Percentiles rank a stretch among this genome's conserved stretches.
These are phyloP conservation scores for Rhincodon typus DNA, from an alignment of 2,797 vertebrate species.

Conservation along the genomic window DNA sequence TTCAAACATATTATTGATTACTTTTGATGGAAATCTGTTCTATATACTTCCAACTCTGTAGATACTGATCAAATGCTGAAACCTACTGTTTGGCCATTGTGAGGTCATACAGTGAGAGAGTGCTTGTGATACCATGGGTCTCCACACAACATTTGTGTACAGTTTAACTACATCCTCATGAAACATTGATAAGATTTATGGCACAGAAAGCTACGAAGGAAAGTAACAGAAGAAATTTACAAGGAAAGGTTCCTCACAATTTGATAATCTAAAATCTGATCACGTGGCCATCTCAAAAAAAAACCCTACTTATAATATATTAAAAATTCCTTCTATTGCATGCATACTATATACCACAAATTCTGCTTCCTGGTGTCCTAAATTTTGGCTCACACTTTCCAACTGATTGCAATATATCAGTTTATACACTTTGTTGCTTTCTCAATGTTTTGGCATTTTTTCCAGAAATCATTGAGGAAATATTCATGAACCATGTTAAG, in stretches of 20 bases:
- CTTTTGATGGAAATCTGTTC: background rate
- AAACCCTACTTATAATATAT: background rate
- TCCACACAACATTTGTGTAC: background rate
- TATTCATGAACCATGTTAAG: background rate
- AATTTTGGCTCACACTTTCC: background rate
- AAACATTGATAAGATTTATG: background rate
- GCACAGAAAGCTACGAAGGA: background rate
- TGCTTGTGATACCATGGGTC: background rate
- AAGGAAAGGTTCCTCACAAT: background rate
- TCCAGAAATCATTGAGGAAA: background rate
- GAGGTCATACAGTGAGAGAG: background rate
- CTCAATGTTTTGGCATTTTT: background rate
- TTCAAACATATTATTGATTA: background rate
- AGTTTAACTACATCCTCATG: background rate
- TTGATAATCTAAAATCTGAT: background rate
- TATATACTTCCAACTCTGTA: background rate
- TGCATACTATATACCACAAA: background rate
- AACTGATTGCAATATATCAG: background rate
- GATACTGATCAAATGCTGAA: background rate
- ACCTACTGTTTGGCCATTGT: background rate
- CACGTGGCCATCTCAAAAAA: background rate
- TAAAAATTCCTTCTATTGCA: background rate
- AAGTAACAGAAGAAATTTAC: background rate
- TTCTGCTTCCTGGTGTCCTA: background rate
- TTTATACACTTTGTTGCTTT: background rate